phyloP scores from a whole-genome alignment of 1,140 invertebrate genomes.

The Manduca sexta region DNA sequence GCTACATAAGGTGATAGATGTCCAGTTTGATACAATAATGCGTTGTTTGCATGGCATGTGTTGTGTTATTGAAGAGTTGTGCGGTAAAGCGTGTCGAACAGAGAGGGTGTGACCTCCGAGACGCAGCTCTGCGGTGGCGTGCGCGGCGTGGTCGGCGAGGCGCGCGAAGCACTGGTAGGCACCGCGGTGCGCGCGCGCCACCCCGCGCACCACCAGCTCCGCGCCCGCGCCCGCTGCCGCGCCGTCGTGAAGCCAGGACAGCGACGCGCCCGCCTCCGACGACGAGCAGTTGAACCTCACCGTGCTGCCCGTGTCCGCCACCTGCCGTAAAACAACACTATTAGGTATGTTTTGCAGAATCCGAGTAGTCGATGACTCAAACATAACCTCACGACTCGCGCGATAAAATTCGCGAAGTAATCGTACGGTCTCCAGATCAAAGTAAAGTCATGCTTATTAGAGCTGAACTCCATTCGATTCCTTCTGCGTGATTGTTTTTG shows the following conservation, averaged over 20 bases:
- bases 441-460: too few relatives aligned
- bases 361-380: too few relatives aligned
- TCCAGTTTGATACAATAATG: too few relatives aligned
- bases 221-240: constrained; percentile 71
- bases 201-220: constrained; percentile 75
- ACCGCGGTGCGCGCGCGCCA: constrained; percentile 81
- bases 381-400: too few relatives aligned
- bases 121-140: constrained; percentile 80
- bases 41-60: too few relatives aligned
- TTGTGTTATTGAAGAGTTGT: too few relatives aligned
- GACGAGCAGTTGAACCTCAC: constrained; percentile 75
- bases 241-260: constrained; percentile 83
- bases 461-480: too few relatives aligned
- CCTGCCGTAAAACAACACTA: constrained; percentile 18
- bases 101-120: constrained; percentile 78
- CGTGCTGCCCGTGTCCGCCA: constrained; percentile 49
- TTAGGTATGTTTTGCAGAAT: too few relatives aligned
- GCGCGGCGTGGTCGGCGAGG: constrained; percentile 78
- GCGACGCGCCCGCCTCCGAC: constrained; percentile 78
- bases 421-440: too few relatives aligned
- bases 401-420: too few relatives aligned
- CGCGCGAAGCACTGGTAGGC: constrained; percentile 88
- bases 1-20: too few relatives aligned
- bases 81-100: background rate
- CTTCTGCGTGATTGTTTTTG: too few relatives aligned